phyloP scores from a whole-genome alignment of 2,113 vertebrate genomes.

The Maccullochella peelii region DNA sequence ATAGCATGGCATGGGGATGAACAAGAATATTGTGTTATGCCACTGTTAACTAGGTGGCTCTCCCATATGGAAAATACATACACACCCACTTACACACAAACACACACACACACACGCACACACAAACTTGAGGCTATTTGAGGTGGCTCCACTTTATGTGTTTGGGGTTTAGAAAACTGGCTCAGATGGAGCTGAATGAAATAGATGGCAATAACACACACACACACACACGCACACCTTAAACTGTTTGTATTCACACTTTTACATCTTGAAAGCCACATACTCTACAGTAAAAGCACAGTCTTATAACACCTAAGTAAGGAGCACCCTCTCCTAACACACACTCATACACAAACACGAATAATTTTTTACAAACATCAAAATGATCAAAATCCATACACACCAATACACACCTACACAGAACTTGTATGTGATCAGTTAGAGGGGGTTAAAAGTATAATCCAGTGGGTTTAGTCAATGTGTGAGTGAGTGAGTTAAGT shows the following conservation, averaged over 20 bases:
- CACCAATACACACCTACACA: not conserved
- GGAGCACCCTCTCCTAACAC: not conserved
- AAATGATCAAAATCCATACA: not conserved
- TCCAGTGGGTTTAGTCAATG: not conserved
- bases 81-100: not conserved
- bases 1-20: not conserved
- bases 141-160: conserved; percentile 12
- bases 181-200: conserved; percentile 19
- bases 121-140: conserved; percentile 19
- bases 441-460: not conserved
- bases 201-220: conserved; percentile 10
- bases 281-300: not conserved
- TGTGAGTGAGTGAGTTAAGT: not conserved
- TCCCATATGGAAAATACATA: conserved; percentile 30
- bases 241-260: not conserved
- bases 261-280: not conserved
- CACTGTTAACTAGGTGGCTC: not conserved
- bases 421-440: not conserved
- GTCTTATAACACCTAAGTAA: not conserved
- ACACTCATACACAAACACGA: not conserved
- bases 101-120: not conserved
- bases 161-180: conserved; percentile 3
- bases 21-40: not conserved
- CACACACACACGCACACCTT: not conserved
- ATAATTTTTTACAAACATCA: not conserved